Evolutionary conservation across 2,888 invertebrate genomes (phyloP).

Genomic region (Zygogramma bicolorata): DNA sequence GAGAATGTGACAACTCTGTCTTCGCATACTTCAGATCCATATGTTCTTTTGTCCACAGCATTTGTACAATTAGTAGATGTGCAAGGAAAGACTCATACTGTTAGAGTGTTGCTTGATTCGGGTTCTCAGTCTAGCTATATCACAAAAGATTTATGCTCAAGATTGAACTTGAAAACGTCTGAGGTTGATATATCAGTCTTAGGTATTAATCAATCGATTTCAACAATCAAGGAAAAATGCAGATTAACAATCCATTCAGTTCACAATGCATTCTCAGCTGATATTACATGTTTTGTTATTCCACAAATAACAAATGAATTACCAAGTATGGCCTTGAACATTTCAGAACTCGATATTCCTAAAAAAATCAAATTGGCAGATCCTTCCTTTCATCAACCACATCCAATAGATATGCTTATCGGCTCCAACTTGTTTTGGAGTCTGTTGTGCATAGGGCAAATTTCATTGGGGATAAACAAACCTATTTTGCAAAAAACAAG

Average conservation of each 20-base stretch:
- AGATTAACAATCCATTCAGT: neutral
- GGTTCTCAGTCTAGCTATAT: neutral
- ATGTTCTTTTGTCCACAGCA: neutral
- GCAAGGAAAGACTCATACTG: neutral
- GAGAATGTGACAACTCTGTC: neutral
- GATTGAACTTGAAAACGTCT: neutral
- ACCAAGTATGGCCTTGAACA: neutral
- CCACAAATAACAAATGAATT: neutral
- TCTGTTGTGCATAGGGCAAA: neutral
- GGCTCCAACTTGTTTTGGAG: conserved; percentile 12
- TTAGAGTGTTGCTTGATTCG: neutral
- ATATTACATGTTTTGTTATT: neutral
- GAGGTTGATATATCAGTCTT: neutral
- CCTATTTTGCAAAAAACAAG: neutral
- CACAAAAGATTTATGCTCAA: neutral
- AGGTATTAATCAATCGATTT: neutral
- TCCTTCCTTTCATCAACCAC: conserved; percentile 1
- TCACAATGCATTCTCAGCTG: neutral
- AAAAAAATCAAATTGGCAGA: conserved; percentile 13
- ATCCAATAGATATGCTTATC: conserved; percentile 12
- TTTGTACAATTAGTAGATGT: neutral
- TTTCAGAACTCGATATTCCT: conserved; percentile 11
- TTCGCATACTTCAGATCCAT: neutral
- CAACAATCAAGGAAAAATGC: neutral
- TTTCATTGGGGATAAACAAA: neutral